These are phyloP conservation scores for Triplophysa siluroides DNA, from an alignment of 2,113 vertebrate genomes.

Conservation along the genomic window DNA sequence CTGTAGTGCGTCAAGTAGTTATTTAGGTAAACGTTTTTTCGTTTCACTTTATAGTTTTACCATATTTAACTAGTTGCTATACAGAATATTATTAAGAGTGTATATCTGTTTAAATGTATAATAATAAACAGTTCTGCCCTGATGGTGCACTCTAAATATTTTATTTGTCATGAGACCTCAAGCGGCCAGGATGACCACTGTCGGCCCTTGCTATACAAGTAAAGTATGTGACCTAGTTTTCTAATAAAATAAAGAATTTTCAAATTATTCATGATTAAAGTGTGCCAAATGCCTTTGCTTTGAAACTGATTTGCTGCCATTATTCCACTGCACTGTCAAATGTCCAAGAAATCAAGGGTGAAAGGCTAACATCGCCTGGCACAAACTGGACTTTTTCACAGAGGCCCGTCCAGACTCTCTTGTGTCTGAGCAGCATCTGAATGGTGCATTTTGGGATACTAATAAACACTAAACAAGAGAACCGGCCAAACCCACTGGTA, in stretches of 20 bases:
- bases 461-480: conserved; percentile 31
- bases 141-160: no score
- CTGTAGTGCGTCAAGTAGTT: no score
- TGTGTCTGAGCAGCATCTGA: conserved; percentile 46
- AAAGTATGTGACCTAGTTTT: conserved; percentile 30
- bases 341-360: conserved; percentile 49
- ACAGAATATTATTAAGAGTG: no score
- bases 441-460: conserved; percentile 44
- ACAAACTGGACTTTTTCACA: conserved; percentile 44
- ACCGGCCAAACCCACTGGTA: conserved; percentile 28
- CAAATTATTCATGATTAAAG: conserved; percentile 38
- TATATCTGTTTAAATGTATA: no score
- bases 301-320: conserved; percentile 49
- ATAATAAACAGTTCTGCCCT: no score
- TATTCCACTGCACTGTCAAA: conserved; percentile 44
- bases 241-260: conserved; percentile 24
- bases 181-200: conserved; percentile 2
- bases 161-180: neutral
- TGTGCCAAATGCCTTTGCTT: conserved; percentile 48
- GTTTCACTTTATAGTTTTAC: no score
- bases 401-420: conserved; percentile 47
- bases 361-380: conserved; percentile 51
- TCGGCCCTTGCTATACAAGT: neutral
- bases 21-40: no score
- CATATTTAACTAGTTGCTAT: no score